Conservation (phyloP, 2,113 vertebrate species). For the Saguinus midas region DNA sequence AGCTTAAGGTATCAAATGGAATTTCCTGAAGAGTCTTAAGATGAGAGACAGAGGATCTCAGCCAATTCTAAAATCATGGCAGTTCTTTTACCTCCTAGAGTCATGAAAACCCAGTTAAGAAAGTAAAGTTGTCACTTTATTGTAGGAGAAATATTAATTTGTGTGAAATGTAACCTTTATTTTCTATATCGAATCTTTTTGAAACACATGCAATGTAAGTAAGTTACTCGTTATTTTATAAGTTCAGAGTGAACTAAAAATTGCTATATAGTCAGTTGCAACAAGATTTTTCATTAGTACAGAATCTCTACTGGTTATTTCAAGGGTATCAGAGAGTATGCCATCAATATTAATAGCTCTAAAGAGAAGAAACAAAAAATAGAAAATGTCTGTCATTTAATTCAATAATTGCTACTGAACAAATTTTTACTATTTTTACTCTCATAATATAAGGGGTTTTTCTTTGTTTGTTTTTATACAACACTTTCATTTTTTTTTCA, state of each 20-base stretch:
- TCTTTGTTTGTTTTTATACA: neutral
- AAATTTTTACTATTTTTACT: neutral
- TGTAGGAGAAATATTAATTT: neutral
- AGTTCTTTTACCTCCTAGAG: rapidly evolving
- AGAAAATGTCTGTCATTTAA: slow-evolving; percentile 55
- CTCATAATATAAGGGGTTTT: neutral
- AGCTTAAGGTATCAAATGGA: neutral
- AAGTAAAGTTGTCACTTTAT: neutral
- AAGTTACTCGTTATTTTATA: neutral
- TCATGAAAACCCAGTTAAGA: neutral
- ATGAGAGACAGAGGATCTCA: neutral
- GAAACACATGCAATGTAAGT: neutral
- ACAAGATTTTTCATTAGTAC: neutral
- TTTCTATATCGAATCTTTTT: neutral
- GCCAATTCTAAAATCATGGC: neutral
- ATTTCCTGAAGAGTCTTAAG: neutral
- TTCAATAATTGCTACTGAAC: neutral
- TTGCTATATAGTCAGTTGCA: neutral
- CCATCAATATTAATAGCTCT: slow-evolving; percentile 35
- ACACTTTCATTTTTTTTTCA: neutral
- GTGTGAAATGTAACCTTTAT: neutral
- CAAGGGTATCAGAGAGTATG: neutral
- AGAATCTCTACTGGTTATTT: neutral
- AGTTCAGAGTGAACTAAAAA: neutral
- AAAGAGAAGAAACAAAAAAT: slow-evolving; percentile 50